Percentiles rank a stretch among this genome's conserved stretches.
These are phyloP conservation scores for Noctuana brunneofusca DNA, from an alignment of 2,888 invertebrate genomes.

Conservation along the genomic window DNA sequence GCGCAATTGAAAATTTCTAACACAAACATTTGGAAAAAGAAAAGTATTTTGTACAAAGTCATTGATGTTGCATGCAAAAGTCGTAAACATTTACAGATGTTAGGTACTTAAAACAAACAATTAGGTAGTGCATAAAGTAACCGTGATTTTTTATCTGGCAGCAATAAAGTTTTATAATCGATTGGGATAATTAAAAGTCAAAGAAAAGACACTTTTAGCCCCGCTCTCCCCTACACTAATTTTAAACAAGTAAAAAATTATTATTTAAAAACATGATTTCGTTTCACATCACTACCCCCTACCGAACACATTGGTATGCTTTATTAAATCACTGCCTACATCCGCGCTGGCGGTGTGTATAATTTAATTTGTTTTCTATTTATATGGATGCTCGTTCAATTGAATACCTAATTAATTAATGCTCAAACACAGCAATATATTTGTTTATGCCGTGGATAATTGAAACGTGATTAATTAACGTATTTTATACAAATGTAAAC, in stretches of 20 bases:
- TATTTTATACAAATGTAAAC: background rate
- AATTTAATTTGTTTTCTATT: slow-evolving; percentile 16
- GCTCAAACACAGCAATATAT: background rate
- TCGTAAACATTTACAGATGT: background rate
- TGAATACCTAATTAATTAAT: slow-evolving; percentile 14
- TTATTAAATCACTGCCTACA: slow-evolving; percentile 14
- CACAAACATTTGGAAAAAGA: no score
- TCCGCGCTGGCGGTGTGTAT: background rate
- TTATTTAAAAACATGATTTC: no score
- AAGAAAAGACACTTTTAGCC: slow-evolving; percentile 66
- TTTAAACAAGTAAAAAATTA: no score
- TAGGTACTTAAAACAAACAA: background rate
- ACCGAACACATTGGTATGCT: slow-evolving; percentile 4
- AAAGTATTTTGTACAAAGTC: no score
- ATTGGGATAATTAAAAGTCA: slow-evolving; percentile 65
- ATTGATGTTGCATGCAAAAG: no score
- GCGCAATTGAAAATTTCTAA: no score
- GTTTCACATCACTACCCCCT: background rate
- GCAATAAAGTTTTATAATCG: slow-evolving; percentile 58
- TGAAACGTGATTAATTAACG: background rate
- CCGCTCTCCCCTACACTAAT: no score
- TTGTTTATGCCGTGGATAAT: background rate
- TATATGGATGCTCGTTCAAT: slow-evolving; percentile 9
- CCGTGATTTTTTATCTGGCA: slow-evolving; percentile 48
- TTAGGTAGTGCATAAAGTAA: slow-evolving; percentile 20